A percentile compares a stretch with the other conserved stretches of the same genome.
These are phyloP conservation scores for Chymomyza fuscimana DNA, from an alignment of 2,888 invertebrate genomes.

Conservation along the genomic window DNA sequence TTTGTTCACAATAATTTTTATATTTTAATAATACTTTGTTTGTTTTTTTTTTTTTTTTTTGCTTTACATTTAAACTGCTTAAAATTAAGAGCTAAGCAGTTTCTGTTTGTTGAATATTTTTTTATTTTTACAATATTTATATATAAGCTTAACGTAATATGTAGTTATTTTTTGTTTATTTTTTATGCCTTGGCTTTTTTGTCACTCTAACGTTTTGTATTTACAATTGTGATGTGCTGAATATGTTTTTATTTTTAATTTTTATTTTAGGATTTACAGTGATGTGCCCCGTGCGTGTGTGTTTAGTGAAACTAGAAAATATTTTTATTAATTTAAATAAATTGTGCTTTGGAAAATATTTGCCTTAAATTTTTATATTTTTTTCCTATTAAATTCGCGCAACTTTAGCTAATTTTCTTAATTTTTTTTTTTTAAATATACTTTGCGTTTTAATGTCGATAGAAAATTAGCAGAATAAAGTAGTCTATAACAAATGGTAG, in stretches of 20 bases:
- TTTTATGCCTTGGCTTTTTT: conserved; percentile 21
- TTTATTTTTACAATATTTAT: conserved; percentile 50
- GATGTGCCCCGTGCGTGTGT: conserved; percentile 42
- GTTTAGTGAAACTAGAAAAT: conserved; percentile 38
- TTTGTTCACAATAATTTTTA: conserved; percentile 45
- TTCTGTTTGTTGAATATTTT: conserved; percentile 12
- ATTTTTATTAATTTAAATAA: conserved; percentile 13
- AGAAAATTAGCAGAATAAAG: conserved; percentile 26
- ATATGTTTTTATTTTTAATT: neutral
- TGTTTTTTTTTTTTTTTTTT: conserved; percentile 39
- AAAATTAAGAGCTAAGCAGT: conserved; percentile 46
- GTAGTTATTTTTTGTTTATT: conserved; percentile 20
- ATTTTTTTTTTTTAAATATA: neutral
- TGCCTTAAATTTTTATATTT: conserved; percentile 20
- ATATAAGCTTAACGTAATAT: conserved; percentile 29
- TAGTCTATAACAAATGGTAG: conserved; percentile 58
- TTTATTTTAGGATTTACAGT: conserved; percentile 49
- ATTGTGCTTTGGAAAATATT: conserved; percentile 18
- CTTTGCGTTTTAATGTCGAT: conserved; percentile 22
- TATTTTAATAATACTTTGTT: conserved; percentile 68
- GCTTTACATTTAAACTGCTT: conserved; percentile 54
- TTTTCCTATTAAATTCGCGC: conserved; percentile 61
- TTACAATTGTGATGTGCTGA: conserved; percentile 39
- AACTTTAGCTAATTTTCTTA: conserved; percentile 47
- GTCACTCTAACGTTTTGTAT: conserved; percentile 27